phyloP scores from a whole-genome alignment of 2,113 vertebrate species.

The Mungos mungo region DNA sequence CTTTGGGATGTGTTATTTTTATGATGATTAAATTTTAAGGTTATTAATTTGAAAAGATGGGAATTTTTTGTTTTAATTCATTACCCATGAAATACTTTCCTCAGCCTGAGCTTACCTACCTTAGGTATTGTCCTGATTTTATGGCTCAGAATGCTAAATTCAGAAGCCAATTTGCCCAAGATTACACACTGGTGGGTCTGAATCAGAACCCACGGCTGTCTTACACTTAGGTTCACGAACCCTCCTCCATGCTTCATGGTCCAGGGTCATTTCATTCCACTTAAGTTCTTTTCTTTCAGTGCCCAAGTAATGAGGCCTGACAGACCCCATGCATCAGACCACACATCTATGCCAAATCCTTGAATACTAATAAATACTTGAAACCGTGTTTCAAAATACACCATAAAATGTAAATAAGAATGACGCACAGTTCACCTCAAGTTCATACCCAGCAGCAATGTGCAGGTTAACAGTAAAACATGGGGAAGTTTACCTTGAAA shows the following conservation, averaged over 20 bases:
- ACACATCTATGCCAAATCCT: slow-evolving; percentile 78
- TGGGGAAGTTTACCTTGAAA: slow-evolving; percentile 55
- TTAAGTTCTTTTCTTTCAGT: slow-evolving; percentile 40
- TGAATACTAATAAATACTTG: slow-evolving; percentile 80
- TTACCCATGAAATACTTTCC: background rate
- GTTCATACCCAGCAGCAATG: slow-evolving; percentile 70
- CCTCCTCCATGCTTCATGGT: background rate
- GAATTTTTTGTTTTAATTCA: background rate
- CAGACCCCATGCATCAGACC: slow-evolving; percentile 77
- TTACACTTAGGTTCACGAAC: background rate
- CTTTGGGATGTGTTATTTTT: background rate
- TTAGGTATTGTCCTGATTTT: background rate
- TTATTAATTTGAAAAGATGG: slow-evolving; percentile 11
- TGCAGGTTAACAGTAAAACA: background rate
- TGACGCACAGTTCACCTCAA: slow-evolving; percentile 76
- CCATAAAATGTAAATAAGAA: slow-evolving; percentile 80
- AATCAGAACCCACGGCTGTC: background rate
- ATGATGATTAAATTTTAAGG: background rate
- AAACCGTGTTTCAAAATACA: slow-evolving; percentile 81
- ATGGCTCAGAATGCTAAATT: background rate
- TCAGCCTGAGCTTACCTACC: background rate
- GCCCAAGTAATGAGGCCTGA: slow-evolving; percentile 48
- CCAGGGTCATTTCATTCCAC: background rate
- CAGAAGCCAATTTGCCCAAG: background rate
- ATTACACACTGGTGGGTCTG: background rate